phyloP scores from a whole-genome alignment of 2,888 invertebrate species.

The Drosophila paramelanica region DNA sequence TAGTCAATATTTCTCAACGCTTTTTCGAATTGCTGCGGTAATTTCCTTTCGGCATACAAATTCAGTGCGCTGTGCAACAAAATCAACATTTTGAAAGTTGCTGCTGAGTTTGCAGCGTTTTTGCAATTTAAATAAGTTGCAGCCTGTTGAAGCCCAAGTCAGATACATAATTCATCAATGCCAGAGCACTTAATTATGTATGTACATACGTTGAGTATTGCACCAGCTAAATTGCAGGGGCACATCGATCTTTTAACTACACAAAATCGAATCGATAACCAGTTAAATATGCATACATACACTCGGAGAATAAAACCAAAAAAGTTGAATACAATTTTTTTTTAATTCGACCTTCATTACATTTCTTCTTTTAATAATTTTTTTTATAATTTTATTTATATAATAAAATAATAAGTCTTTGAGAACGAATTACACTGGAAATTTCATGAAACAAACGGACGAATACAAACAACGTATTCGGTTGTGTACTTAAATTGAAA shows the following conservation, averaged over 20 bases:
- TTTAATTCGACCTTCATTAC: no score
- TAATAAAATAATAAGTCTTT: no score
- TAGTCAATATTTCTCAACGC: conserved; percentile 42
- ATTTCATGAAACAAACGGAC: neutral
- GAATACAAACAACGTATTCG: no score
- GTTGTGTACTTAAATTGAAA: no score
- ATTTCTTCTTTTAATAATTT: no score
- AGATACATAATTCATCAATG: conserved; percentile 57
- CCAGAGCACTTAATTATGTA: conserved; percentile 7
- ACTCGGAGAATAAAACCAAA: neutral
- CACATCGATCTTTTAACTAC: neutral
- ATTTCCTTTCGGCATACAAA: conserved; percentile 49
- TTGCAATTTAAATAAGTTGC: conserved; percentile 40
- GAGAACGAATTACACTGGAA: no score
- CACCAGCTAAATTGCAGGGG: conserved; percentile 7
- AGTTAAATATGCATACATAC: neutral
- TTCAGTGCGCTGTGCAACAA: conserved; percentile 15
- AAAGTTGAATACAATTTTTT: neutral
- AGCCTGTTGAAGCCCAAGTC: conserved; percentile 1
- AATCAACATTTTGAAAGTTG: conserved; percentile 14
- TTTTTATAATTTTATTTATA: no score
- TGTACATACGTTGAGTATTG: conserved; percentile 3
- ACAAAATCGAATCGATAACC: conserved; percentile 26
- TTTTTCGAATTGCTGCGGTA: conserved; percentile 53
- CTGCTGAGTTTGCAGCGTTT: conserved; percentile 11